These are phyloP conservation scores for Papilio helenus DNA, from an alignment of 1,140 invertebrate species.

Conservation along the genomic window DNA sequence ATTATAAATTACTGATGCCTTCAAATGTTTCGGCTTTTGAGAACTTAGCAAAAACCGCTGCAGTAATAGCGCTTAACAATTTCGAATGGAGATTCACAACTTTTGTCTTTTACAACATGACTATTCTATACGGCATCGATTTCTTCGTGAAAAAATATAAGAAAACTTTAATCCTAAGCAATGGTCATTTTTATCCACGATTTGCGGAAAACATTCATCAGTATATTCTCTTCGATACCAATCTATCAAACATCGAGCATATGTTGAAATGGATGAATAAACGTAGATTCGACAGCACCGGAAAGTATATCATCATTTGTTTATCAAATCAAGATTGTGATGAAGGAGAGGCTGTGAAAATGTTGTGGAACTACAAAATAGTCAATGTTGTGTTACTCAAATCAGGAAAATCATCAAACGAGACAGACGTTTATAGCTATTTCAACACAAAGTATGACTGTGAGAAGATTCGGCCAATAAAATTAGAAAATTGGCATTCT, in stretches of 20 bases:
- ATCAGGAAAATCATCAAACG: conserved; percentile 10
- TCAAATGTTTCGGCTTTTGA: conserved; percentile 44
- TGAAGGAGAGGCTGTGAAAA: conserved; percentile 51
- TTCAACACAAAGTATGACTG: conserved; percentile 52
- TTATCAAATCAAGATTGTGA: conserved; percentile 56
- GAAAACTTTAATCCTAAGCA: conserved; percentile 55
- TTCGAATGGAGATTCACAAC: conserved; percentile 67
- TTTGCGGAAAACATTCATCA: conserved; percentile 51
- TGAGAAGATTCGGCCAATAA: conserved; percentile 45
- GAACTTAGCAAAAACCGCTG: conserved; percentile 59
- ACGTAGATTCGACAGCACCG: conserved; percentile 58
- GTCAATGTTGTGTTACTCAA: conserved; percentile 62
- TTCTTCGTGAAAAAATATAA: conserved; percentile 54
- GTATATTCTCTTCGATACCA: conserved; percentile 58
- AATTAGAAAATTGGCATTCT: conserved; percentile 44
- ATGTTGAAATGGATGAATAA: conserved; percentile 54
- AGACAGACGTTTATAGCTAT: conserved; percentile 52
- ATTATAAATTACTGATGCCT: conserved; percentile 38
- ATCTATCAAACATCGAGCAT: conserved; percentile 48
- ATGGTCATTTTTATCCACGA: conserved; percentile 44
- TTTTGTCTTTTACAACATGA: conserved; percentile 60
- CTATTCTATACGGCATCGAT: conserved; percentile 50
- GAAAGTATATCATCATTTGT: conserved; percentile 62
- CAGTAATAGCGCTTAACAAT: conserved; percentile 59
- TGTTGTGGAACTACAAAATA: conserved; percentile 65